Base-by-base conservation (phyloP, 2,797 vertebrate species). In the Spatula clypeata region DNA sequence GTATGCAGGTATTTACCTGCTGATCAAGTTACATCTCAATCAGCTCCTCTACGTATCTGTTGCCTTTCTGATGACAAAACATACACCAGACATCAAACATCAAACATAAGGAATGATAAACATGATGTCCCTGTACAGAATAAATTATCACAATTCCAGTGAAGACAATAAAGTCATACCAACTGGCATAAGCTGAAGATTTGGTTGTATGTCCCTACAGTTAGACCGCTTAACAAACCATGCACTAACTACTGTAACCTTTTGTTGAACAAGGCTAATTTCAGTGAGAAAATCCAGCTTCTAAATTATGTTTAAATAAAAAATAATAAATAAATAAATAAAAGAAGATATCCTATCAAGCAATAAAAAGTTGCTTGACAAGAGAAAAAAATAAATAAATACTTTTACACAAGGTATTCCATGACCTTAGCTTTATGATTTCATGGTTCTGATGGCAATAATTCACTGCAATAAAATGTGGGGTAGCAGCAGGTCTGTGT, bases 381-480 rank as follows among this genome's bases (percentile, higher is more conserved):
- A 55, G 36, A 84, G 23, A 1, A 14, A 75, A 67, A 84, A 60
- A 49, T 8, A 34, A 34, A 17, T 0, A 51, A 58, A 54, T 15
- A 53, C 71, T 93, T 92, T 87, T 85, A 92, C 53, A 86, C 64
- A 94, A 93, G 73, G 70, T 91, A 83, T 94, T 94, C 76, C 54
- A 57, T 94, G 93, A 94, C 96, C 95, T 93, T 88, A 94, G 83
- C 77, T 94, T 96, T 93, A 97, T 85, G 86, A 94, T 97, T 86
- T 70, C 76, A 79, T 88, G 76, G 66, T 81, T 94, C 77, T 92
- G 95, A 94, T 61, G 55, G 73, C 86, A 93, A 93, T 96, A 97
- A 97, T 45, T 97, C 95, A 96, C 71, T 86, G 93, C 88, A 97
- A 90, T 97, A 94, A 97, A 96, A 88, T 95, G 73, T 93, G 80